phyloP scores from a whole-genome alignment of 1,140 invertebrate species.

The Prorops nasuta region DNA sequence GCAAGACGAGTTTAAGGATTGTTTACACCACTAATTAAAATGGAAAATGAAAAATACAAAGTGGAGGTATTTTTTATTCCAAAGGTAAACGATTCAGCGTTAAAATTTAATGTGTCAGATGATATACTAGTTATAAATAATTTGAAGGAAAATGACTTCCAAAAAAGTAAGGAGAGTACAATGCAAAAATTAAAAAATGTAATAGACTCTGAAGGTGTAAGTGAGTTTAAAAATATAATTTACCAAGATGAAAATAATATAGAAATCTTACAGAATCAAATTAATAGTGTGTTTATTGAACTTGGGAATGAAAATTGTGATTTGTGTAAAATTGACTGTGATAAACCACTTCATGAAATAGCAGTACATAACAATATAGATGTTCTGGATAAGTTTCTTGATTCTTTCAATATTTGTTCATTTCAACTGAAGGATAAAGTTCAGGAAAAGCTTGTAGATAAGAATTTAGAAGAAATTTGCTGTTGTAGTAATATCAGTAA shows the following conservation, averaged over 20 bases:
- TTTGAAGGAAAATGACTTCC: constrained; percentile 3
- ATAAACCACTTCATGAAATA: no score
- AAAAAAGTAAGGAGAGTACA: constrained; percentile 7
- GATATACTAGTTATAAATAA: constrained; percentile 9
- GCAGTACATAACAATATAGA: no score
- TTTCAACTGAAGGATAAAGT: not conserved
- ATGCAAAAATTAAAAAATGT: constrained; percentile 1
- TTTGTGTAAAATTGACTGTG: no score
- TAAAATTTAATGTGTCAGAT: constrained; percentile 12
- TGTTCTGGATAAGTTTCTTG: no score
- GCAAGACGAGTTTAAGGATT: no score
- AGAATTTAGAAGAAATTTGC: not conserved
- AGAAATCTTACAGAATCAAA: not conserved
- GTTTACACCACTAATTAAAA: no score
- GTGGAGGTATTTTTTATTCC: constrained; percentile 47
- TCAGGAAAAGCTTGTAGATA: not conserved
- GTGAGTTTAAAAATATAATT: constrained; percentile 5
- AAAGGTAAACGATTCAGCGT: constrained; percentile 13
- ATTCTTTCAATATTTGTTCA: no score
- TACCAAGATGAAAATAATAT: constrained; percentile 1
- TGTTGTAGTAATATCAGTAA: not conserved
- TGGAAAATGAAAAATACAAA: constrained; percentile 24
- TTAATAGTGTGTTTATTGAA: not conserved
- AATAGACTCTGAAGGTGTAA: constrained; percentile 7
- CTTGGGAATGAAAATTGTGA: no score